These are phyloP conservation scores for Anagyrus pseudococci DNA, from an alignment of 2,888 invertebrate species.

Conservation along the genomic window DNA sequence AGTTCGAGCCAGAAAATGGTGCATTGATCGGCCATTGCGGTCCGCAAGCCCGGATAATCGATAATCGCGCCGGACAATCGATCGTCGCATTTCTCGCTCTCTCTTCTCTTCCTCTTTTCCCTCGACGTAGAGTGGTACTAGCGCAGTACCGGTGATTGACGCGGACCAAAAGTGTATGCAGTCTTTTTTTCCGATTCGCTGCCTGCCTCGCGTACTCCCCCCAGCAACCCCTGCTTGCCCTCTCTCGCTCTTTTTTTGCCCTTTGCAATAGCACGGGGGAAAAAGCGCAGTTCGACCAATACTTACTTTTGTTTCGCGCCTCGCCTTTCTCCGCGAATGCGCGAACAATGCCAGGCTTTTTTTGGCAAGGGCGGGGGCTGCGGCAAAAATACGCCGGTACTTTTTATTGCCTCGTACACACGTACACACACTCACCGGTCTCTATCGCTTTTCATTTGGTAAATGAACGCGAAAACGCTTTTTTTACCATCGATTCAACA, in stretches of 20 bases:
- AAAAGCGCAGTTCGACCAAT: constrained; percentile 26
- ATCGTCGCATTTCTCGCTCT: constrained; percentile 3
- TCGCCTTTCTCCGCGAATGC: not conserved
- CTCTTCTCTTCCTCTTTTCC: too few relatives aligned
- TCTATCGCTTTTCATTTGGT: constrained; percentile 5
- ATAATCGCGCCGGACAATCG: constrained; percentile 34
- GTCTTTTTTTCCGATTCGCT: not conserved
- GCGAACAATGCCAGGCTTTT: too few relatives aligned
- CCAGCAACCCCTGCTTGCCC: too few relatives aligned
- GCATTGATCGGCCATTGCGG: constrained; percentile 9
- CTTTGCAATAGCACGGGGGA: not conserved
- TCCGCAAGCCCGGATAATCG: constrained; percentile 27
- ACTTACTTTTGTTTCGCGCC: constrained; percentile 29
- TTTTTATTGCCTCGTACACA: too few relatives aligned
- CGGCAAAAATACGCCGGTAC: too few relatives aligned
- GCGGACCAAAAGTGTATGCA: constrained; percentile 9
- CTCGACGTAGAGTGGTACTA: not conserved
- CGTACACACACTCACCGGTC: too few relatives aligned
- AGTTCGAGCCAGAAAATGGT: constrained; percentile 27
- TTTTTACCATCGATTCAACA: too few relatives aligned
- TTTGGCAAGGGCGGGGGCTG: too few relatives aligned
- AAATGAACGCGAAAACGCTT: too few relatives aligned
- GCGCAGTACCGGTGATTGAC: constrained; percentile 9
- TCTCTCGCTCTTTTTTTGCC: constrained; percentile 8
- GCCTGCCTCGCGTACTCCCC: not conserved